phyloP scores from a whole-genome alignment of 2,797 vertebrate species.

The Gymnopithys bicolor region DNA sequence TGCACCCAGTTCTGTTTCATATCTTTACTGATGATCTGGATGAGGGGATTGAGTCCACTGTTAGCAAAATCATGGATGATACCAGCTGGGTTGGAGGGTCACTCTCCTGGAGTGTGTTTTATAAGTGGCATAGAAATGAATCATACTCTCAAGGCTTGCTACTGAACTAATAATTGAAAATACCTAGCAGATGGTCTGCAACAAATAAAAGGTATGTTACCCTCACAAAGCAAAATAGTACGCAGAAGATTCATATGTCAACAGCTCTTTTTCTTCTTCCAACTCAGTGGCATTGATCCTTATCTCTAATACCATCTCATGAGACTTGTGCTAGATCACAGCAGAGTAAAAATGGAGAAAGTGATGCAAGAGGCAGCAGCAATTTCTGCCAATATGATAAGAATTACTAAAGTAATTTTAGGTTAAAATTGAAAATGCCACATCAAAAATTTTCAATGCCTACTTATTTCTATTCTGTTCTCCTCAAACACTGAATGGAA shows the following conservation, averaged over 20 bases:
- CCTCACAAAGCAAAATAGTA: neutral
- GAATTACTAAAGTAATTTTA: neutral
- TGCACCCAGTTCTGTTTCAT: no score
- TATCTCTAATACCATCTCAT: neutral
- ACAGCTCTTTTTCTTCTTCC: neutral
- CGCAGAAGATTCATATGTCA: slow-evolving; percentile 1
- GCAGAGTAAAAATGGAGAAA: neutral
- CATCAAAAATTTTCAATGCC: neutral
- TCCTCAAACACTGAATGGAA: neutral
- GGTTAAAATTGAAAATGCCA: neutral
- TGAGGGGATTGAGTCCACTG: neutral
- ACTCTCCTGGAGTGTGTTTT: neutral
- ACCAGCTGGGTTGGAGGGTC: neutral
- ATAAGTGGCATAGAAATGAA: neutral
- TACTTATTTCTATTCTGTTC: neutral
- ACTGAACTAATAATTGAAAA: neutral
- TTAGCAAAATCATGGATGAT: neutral
- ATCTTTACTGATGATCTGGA: neutral
- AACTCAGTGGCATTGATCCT: neutral
- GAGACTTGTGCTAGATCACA: neutral
- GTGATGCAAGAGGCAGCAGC: neutral
- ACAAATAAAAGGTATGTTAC: slow-evolving; percentile 3
- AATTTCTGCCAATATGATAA: neutral
- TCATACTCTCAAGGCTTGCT: neutral
- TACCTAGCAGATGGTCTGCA: neutral